phyloP scores from a whole-genome alignment of 1,140 invertebrate species.

The Nixonia krombeini region DNA sequence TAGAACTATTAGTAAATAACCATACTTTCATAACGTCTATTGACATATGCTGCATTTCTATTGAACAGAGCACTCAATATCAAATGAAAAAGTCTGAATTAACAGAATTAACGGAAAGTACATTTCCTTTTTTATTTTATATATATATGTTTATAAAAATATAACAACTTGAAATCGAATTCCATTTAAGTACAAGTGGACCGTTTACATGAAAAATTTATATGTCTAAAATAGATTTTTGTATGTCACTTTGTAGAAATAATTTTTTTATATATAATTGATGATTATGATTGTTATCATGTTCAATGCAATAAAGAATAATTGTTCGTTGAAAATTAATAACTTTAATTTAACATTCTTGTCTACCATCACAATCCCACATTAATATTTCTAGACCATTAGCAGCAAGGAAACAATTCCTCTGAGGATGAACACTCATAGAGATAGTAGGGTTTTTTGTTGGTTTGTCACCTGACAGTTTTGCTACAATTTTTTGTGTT shows the following conservation, averaged over 20 bases:
- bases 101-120: no score
- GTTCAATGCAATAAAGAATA: conserved; percentile 29
- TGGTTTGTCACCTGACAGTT: conserved; percentile 66
- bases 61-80: no score
- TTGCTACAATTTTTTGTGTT: conserved; percentile 76
- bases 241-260: conserved; percentile 1
- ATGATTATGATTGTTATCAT: conserved; percentile 26
- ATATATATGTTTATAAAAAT: no score
- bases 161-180: no score
- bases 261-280: conserved; percentile 34
- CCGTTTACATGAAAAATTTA: no score
- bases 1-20: no score
- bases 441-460: conserved; percentile 69
- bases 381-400: conserved; percentile 78
- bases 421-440: conserved; percentile 80
- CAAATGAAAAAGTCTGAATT: no score
- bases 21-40: no score
- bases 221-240: no score
- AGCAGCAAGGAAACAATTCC: conserved; percentile 78
- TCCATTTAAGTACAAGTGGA: no score
- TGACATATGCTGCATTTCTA: no score
- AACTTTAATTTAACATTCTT: conserved; percentile 9
- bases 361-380: conserved; percentile 65
- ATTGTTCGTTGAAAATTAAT: conserved; percentile 12
- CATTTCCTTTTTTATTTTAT: no score